Evolutionary conservation across 1,140 invertebrate species (phyloP).

Genomic region (Drosophila ficusphila): DNA sequence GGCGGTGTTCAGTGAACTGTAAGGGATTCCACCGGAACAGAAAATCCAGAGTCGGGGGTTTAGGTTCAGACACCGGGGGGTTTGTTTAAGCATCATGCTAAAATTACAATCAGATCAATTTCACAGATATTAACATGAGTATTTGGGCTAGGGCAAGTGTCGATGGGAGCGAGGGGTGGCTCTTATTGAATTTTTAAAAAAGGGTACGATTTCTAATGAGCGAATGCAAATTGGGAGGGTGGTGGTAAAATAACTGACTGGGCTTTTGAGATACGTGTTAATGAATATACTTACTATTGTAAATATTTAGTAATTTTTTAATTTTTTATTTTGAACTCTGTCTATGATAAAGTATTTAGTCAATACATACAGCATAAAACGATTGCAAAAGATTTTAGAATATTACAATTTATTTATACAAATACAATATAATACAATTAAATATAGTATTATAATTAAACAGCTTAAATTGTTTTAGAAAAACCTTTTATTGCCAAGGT

Average conservation of each 20-base stretch:
- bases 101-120: conserved; percentile 82
- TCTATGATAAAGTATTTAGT: too few species aligned
- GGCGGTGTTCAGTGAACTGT: conserved; percentile 64
- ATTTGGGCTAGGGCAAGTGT: conserved; percentile 63
- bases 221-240: background rate
- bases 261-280: background rate
- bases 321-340: too few species aligned
- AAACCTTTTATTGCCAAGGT: too few species aligned
- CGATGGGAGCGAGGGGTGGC: conserved; percentile 55
- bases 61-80: background rate
- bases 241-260: background rate
- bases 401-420: too few species aligned
- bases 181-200: conserved; percentile 25
- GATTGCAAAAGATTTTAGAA: too few species aligned
- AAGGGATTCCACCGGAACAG: conserved; percentile 56
- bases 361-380: too few species aligned
- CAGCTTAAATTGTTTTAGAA: too few species aligned
- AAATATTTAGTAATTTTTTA: too few species aligned
- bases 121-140: conserved; percentile 76
- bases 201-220: background rate
- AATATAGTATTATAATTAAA: too few species aligned
- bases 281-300: too few species aligned
- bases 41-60: background rate
- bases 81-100: conserved; percentile 41
- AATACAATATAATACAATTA: background rate